A percentile compares a stretch with the other conserved stretches of the same genome.
phyloP scores from a whole-genome alignment of 2,888 invertebrate genomes.

The Andrena flavipes region DNA sequence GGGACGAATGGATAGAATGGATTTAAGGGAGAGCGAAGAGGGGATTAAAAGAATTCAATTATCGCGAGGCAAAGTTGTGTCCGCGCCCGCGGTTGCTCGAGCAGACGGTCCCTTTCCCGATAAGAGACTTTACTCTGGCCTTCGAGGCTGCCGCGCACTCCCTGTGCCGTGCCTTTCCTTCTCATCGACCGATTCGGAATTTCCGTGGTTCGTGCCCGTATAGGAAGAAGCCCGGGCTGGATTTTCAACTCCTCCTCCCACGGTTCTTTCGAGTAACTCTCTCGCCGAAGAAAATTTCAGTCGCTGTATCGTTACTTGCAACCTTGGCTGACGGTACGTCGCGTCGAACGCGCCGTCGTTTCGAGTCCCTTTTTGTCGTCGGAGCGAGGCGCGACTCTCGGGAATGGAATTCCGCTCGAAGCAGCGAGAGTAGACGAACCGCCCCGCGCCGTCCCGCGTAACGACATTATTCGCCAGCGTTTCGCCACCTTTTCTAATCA shows the following conservation, averaged over 20 bases:
- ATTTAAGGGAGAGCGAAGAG: background rate
- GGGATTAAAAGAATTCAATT: background rate
- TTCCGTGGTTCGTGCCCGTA: background rate
- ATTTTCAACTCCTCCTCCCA: background rate
- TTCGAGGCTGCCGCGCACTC: no score
- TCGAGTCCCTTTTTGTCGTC: background rate
- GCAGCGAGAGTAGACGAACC: background rate
- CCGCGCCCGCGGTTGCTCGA: background rate
- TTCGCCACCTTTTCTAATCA: slow-evolving; percentile 2
- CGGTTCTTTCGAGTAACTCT: background rate
- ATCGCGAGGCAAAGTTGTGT: background rate
- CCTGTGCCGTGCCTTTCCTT: background rate
- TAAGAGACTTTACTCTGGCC: background rate
- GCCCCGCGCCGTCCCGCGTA: background rate
- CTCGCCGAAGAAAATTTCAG: slow-evolving; percentile 4
- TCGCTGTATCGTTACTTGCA: background rate
- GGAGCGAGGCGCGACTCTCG: background rate
- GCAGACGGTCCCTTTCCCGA: background rate
- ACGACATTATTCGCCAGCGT: background rate
- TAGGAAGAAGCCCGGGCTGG: background rate
- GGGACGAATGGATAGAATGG: background rate
- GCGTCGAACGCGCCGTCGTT: background rate
- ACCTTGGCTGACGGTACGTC: background rate
- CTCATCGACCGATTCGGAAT: background rate
- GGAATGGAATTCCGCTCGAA: background rate